Evolutionary conservation across 1,140 invertebrate genomes (phyloP).

Genomic region (Chironomus striatipennis): DNA sequence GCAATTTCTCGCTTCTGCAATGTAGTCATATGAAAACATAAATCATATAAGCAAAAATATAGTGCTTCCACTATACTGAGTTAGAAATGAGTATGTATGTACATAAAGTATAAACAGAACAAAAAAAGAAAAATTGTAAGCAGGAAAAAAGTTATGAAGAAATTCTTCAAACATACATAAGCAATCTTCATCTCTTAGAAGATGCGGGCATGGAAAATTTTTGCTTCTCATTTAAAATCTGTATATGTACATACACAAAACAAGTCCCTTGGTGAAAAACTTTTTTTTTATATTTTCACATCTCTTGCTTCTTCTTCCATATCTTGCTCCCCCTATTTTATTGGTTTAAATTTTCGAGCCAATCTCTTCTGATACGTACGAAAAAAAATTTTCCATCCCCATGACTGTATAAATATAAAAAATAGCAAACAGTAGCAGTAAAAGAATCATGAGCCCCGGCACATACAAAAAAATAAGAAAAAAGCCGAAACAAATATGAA

Average conservation of each 20-base stretch:
- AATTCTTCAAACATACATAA: conserved; percentile 5
- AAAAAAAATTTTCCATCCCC: too few relatives aligned
- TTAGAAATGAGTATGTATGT: not conserved
- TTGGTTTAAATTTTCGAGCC: conserved; percentile 22
- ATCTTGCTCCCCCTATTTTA: not conserved
- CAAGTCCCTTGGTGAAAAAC: conserved; percentile 4
- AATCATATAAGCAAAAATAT: conserved; percentile 1
- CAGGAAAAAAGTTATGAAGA: conserved; percentile 8
- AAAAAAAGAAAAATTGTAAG: conserved; percentile 4
- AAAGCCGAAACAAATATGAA: conserved; percentile 22
- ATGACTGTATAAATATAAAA: too few relatives aligned
- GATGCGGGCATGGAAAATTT: conserved; percentile 16
- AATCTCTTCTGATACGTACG: too few relatives aligned
- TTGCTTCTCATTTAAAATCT: conserved; percentile 15
- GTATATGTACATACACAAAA: conserved; percentile 8
- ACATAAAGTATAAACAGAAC: not conserved
- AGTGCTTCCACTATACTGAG: not conserved
- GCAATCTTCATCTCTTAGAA: not conserved
- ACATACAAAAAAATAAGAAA: not conserved
- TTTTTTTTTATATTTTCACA: too few relatives aligned
- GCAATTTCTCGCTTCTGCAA: conserved; percentile 3
- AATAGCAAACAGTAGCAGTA: not conserved
- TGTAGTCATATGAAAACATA: not conserved
- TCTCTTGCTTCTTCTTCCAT: not conserved
- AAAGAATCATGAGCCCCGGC: not conserved